These are phyloP conservation scores for Menidia beryllina DNA, from an alignment of 2,113 vertebrate species.

Conservation along the genomic window DNA sequence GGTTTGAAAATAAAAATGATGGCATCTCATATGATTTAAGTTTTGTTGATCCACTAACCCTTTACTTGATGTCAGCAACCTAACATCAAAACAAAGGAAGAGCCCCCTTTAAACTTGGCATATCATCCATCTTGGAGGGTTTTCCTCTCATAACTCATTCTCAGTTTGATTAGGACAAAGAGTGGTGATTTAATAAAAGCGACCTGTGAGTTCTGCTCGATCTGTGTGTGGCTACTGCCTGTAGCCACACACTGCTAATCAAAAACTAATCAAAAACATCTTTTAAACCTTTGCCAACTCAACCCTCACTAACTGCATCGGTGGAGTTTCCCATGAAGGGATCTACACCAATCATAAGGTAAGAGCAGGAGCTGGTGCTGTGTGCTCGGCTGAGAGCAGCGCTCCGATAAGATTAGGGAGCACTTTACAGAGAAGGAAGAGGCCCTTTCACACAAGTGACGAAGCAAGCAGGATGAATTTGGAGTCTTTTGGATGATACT, in stretches of 20 bases:
- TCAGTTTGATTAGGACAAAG: slow-evolving; percentile 4
- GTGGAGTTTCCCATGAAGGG: slow-evolving; percentile 41
- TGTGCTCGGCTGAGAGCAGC: slow-evolving; percentile 38
- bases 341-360: slow-evolving; percentile 58
- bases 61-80: background rate
- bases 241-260: too few species aligned
- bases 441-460: slow-evolving; percentile 43
- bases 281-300: too few species aligned
- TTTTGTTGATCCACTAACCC: too few species aligned
- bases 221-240: too few species aligned
- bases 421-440: slow-evolving; percentile 45
- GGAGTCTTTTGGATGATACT: slow-evolving; percentile 23
- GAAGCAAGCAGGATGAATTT: slow-evolving; percentile 40
- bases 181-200: slow-evolving; percentile 22
- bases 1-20: too few species aligned
- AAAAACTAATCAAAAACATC: too few species aligned
- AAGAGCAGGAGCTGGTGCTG: slow-evolving; percentile 34
- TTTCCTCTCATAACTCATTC: slow-evolving; percentile 21
- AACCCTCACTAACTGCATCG: slow-evolving; percentile 60
- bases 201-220: background rate
- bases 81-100: background rate
- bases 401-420: slow-evolving; percentile 56
- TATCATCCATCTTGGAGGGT: background rate
- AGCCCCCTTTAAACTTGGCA: background rate
- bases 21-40: too few species aligned